These are phyloP conservation scores for Vulpes vulpes DNA, from an alignment of 2,113 vertebrate genomes.

Conservation along the genomic window DNA sequence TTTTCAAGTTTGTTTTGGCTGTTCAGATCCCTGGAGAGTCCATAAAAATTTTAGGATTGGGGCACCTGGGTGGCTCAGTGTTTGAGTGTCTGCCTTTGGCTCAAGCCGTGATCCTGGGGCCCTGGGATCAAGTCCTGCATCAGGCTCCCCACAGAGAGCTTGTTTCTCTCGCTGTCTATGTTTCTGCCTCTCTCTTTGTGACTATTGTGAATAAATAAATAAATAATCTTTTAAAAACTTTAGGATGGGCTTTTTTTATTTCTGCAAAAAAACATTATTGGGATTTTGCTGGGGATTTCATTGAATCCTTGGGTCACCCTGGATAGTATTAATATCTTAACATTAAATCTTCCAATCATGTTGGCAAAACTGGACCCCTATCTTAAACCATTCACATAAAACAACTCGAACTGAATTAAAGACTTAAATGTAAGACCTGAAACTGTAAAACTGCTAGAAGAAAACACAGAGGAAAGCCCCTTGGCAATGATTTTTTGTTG, in stretches of 20 bases:
- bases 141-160: too few species aligned
- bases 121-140: too few species aligned
- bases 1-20: neutral
- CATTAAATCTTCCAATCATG: neutral
- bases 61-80: too few species aligned
- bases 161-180: too few species aligned
- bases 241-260: neutral
- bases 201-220: too few species aligned
- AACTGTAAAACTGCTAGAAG: neutral
- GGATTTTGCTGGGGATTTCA: neutral
- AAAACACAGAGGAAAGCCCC: neutral
- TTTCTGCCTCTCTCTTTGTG: too few species aligned
- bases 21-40: neutral
- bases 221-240: neutral
- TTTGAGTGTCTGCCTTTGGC: too few species aligned
- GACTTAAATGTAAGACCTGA: neutral
- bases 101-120: too few species aligned
- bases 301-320: neutral
- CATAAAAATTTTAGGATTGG: neutral
- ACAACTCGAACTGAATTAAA: neutral
- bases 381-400: neutral
- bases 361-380: neutral
- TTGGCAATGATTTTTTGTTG: neutral
- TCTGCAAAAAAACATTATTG: neutral
- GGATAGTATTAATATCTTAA: neutral